Evolutionary conservation across 1,140 invertebrate species (phyloP), one percentile per base, ranked within the genome.

Genomic region (Theocolax elegans): DNA sequence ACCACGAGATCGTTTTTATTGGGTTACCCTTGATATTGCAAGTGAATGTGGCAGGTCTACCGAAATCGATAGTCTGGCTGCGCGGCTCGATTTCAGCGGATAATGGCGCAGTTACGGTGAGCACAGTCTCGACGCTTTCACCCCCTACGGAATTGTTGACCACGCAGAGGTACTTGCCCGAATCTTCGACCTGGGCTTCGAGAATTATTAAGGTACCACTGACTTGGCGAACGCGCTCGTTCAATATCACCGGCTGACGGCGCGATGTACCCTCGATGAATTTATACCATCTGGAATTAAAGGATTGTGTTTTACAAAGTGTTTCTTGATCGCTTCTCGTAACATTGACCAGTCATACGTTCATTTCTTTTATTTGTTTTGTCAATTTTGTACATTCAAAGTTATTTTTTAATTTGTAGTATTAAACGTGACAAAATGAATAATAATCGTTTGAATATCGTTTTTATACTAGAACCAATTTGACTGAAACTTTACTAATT

Each of bases 111-210:
- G 95, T 97, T 0, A 98, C 95, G 27, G 94, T 97, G 2, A 98
- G 85, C 12, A 96, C 93, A 19, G 96, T 97, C 82, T 96, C 94
- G 0, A 96, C 94, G 75, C 93, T 95, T 82, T 96, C 95, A 27
- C 94, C 94, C 29, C 95, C 96, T 29, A 97, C 94, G 0, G 93
- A 95, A 79, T 98, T 98, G 79, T 95, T 96, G 0, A 97, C 95
- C 68, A 96, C 94, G 81, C 97, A 98, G 25, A 96, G 84, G 79
- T 97, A 98, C 82, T 95, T 95, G 75, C 96, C 97, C 67, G 94
- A 96, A 83, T 97, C 96, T 77, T 93, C 93, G 46, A 96, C 94
- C 75, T 92, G 91, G 23, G 95, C 94, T 80, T 96, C 94, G 67
- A 92, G 91, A 67, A 98, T 96, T 73, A 97, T 95, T 67, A 98